A percentile compares a stretch with the other conserved stretches of the same genome.
phyloP scores from a whole-genome alignment of 2,113 vertebrate species.

The Oenanthe melanoleuca region DNA sequence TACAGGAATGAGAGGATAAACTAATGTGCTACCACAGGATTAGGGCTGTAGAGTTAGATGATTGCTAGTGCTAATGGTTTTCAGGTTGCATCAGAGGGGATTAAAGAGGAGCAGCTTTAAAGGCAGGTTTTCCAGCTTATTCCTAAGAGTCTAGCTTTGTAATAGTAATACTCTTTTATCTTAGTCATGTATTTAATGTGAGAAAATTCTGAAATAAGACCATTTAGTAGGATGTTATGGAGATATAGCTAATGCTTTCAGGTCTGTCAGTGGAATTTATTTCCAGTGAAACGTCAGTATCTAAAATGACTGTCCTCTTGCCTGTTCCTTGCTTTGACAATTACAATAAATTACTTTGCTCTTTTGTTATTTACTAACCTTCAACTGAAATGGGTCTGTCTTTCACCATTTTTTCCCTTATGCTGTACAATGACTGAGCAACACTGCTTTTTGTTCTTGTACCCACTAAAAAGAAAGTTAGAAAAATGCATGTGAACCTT shows the following conservation, averaged over 20 bases:
- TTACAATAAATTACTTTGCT: not conserved
- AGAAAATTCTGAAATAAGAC: not conserved
- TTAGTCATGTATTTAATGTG: not conserved
- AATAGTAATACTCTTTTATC: not conserved
- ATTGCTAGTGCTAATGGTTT: not conserved
- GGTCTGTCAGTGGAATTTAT: not conserved
- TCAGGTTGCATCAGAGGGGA: not conserved
- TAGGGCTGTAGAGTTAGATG: not conserved
- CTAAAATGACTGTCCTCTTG: not conserved
- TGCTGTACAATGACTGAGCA: not conserved
- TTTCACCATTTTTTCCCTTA: not conserved
- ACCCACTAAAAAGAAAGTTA: not conserved
- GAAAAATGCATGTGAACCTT: not conserved
- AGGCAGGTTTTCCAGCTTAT: not conserved
- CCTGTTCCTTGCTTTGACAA: not conserved
- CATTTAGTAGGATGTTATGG: not conserved
- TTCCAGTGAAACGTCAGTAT: accelerated
- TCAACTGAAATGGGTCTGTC: not conserved
- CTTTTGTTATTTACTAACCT: not conserved
- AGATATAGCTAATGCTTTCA: not conserved
- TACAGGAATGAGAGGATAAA: not conserved
- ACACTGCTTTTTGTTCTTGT: not conserved
- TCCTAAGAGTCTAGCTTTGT: not conserved
- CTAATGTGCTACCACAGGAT: not conserved
- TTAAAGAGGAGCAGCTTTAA: not conserved